phyloP scores from a whole-genome alignment of 2,888 invertebrate species.

The Bombylius major region DNA sequence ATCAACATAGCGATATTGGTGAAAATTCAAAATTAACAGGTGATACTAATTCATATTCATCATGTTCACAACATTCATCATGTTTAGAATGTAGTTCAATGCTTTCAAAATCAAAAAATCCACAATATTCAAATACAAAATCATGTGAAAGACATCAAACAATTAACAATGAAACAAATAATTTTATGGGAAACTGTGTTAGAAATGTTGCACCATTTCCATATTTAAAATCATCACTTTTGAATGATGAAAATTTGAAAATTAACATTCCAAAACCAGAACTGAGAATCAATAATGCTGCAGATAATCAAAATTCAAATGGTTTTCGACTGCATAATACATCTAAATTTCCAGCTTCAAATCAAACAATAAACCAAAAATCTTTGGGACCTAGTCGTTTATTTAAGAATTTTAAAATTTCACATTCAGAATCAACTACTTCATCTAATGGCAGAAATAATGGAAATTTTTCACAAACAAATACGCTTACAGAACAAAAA shows the following conservation, averaged over 20 bases:
- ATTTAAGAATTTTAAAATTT: not conserved
- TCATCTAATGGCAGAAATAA: not conserved
- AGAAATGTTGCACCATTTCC: conserved; percentile 34
- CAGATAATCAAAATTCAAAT: not conserved
- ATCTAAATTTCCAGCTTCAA: not conserved
- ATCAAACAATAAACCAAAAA: not conserved
- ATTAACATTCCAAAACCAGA: conserved; percentile 36
- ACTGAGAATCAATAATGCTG: not conserved
- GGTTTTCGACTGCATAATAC: conserved; percentile 1
- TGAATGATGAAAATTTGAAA: conserved; percentile 34
- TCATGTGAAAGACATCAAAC: too few species aligned
- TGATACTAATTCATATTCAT: conserved; percentile 43
- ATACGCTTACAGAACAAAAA: not conserved
- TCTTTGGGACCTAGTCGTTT: not conserved
- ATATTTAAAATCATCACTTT: conserved; percentile 32
- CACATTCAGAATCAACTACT: not conserved
- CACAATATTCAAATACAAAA: not conserved
- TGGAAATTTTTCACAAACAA: not conserved
- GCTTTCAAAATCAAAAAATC: conserved; percentile 1
- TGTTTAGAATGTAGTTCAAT: conserved; percentile 45
- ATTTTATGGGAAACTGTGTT: too few species aligned
- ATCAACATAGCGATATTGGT: conserved; percentile 22
- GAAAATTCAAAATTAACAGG: conserved; percentile 4
- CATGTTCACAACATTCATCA: conserved; percentile 54
- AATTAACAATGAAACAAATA: too few species aligned